phyloP scores from a whole-genome alignment of 2,113 vertebrate genomes.

The Tor tambroides region DNA sequence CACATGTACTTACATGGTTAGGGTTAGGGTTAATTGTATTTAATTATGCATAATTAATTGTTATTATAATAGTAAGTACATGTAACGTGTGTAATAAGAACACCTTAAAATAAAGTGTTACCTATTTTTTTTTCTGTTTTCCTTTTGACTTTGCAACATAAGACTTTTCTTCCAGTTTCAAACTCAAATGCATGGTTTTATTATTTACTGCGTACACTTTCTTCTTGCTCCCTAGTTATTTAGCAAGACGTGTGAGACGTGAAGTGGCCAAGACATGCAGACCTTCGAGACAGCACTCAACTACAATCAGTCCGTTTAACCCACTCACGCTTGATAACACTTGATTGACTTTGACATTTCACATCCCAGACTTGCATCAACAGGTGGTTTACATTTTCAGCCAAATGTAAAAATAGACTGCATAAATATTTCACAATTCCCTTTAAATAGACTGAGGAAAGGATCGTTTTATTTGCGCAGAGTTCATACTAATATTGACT shows the following conservation, averaged over 20 bases:
- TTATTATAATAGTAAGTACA: no score
- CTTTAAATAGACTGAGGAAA: constrained; percentile 6
- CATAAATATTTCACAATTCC: constrained; percentile 30
- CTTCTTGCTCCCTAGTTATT: neutral
- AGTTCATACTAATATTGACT: constrained; percentile 24
- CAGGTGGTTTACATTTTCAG: constrained; percentile 50
- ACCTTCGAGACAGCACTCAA: constrained; percentile 18
- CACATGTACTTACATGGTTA: no score
- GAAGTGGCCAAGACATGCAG: constrained; percentile 49
- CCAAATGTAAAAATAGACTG: constrained; percentile 44
- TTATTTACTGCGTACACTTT: neutral
- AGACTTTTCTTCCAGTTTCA: neutral
- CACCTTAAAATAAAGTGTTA: no score
- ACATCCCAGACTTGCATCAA: constrained; percentile 31
- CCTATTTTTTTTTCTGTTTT: no score
- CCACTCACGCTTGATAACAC: constrained; percentile 34
- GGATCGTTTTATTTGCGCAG: constrained; percentile 18
- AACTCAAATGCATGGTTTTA: neutral
- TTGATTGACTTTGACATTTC: constrained; percentile 50
- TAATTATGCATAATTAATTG: no score
- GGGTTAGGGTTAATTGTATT: no score
- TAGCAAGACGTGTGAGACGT: neutral
- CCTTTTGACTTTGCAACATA: no score
- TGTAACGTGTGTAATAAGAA: no score
- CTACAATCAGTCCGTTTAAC: constrained; percentile 28